A percentile compares a stretch with the other conserved stretches of the same genome.
Evolutionary conservation across 2,797 vertebrate species (phyloP).

Genomic region (Coreius guichenoti): DNA sequence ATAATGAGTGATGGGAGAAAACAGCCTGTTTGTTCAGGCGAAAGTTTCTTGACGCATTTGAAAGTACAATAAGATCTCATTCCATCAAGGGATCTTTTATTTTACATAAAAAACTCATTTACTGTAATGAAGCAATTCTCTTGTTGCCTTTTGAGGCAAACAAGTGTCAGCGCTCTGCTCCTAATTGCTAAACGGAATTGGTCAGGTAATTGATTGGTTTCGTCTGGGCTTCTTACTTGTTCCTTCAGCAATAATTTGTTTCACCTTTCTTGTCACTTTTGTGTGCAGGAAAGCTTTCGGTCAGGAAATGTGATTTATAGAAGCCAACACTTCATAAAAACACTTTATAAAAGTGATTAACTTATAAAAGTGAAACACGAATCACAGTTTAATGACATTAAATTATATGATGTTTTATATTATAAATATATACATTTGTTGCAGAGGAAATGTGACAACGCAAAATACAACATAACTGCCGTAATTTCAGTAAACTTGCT

Average conservation of each 20-base stretch:
- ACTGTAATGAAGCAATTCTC: slow-evolving; percentile 44
- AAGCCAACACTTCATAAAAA: background rate
- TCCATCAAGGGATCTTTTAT: slow-evolving; percentile 19
- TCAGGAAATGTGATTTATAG: slow-evolving; percentile 13
- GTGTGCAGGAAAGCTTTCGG: slow-evolving; percentile 25
- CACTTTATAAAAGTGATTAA: background rate
- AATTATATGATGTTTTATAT: background rate
- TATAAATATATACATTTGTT: background rate
- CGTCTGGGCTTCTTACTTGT: slow-evolving; percentile 2
- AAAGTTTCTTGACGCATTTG: background rate
- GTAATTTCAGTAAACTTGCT: background rate
- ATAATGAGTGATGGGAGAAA: background rate
- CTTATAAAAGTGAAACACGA: background rate
- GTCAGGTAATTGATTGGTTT: slow-evolving; percentile 41
- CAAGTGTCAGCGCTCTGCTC: slow-evolving; percentile 28
- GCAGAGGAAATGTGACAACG: background rate
- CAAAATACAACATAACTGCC: background rate
- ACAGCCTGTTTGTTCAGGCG: background rate
- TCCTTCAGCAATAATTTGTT: slow-evolving; percentile 35
- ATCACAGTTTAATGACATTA: background rate
- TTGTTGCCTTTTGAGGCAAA: slow-evolving; percentile 30
- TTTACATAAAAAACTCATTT: slow-evolving; percentile 38
- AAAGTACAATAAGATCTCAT: slow-evolving; percentile 29
- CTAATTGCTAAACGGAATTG: slow-evolving; percentile 39
- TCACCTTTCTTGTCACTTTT: slow-evolving; percentile 35